A percentile compares a stretch with the other conserved stretches of the same genome.
Conservation (phyloP, 64 coral and sea anemone genomes). For the Actinia equina region DNA sequence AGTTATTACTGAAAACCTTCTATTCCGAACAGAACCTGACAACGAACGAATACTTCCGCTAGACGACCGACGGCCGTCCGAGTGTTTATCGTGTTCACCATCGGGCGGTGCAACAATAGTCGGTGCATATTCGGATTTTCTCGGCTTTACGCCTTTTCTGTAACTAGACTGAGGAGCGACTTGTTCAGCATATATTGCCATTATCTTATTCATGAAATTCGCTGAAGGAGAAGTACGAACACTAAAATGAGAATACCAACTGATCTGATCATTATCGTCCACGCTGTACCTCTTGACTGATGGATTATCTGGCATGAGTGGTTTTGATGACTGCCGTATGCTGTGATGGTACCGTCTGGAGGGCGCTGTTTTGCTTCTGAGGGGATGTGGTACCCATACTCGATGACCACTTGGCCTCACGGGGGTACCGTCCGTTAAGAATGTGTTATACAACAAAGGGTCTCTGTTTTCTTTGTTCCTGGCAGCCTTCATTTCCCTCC, state of each 20-base stretch:
- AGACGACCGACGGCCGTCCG: constrained; percentile 40
- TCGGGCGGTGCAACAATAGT: constrained; percentile 6
- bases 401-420: background rate
- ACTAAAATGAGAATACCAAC: constrained; percentile 66
- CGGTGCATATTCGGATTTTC: constrained; percentile 20
- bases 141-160: constrained; percentile 27
- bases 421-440: background rate
- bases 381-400: background rate
- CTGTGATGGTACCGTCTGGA: background rate
- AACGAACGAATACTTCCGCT: constrained; percentile 5
- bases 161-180: constrained; percentile 52
- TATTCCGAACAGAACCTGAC: background rate
- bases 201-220: constrained; percentile 39
- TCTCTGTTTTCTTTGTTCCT: background rate
- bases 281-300: background rate
- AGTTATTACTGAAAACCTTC: background rate
- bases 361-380: background rate
- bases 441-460: background rate
- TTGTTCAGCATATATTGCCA: constrained; percentile 60
- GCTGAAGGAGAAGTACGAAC: constrained; percentile 46
- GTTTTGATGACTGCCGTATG: background rate
- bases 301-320: background rate
- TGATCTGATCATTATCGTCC: constrained; percentile 20
- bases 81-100: constrained; percentile 12
- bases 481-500: background rate